Evolutionary conservation across 2,888 invertebrate genomes (phyloP).

Genomic region (Dynastes maya): DNA sequence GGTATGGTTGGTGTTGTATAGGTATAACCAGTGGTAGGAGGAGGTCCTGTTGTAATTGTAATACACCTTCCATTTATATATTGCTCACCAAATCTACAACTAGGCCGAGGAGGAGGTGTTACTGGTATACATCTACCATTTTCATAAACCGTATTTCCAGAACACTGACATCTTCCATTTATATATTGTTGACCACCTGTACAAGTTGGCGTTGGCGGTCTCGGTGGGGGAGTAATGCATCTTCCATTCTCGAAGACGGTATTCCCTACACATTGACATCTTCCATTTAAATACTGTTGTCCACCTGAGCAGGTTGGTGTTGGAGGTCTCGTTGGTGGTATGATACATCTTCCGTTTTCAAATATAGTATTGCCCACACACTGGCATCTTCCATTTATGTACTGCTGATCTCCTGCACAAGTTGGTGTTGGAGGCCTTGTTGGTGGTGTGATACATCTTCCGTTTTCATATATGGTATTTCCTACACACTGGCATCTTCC

Average conservation of each 20-base stretch:
- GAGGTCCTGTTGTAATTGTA: too few relatives aligned
- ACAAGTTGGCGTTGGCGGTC: constrained; percentile 31
- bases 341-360: constrained; percentile 29
- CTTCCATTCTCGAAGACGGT: too few relatives aligned
- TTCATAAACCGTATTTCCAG: constrained; percentile 17
- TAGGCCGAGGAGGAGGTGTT: constrained; percentile 21
- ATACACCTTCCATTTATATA: constrained; percentile 31
- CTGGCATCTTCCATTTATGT: constrained; percentile 39
- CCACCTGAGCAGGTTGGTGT: too few relatives aligned
- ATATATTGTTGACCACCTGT: constrained; percentile 19
- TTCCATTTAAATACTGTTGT: too few relatives aligned
- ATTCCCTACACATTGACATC: too few relatives aligned
- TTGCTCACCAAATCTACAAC: not conserved
- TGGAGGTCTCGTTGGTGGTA: not conserved
- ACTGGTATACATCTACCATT: constrained; percentile 43
- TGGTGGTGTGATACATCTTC: constrained; percentile 22
- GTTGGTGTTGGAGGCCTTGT: constrained; percentile 22
- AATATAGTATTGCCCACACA: constrained; percentile 12
- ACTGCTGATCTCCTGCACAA: constrained; percentile 19
- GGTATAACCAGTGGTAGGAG: not conserved
- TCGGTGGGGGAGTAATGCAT: too few relatives aligned
- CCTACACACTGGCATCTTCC: constrained; percentile 38
- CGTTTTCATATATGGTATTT: constrained; percentile 25
- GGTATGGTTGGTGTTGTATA: not conserved
- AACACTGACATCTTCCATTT: constrained; percentile 41